These are phyloP conservation scores for Pristionchus arcanus DNA, from an alignment of 2,888 invertebrate genomes.

Conservation along the genomic window DNA sequence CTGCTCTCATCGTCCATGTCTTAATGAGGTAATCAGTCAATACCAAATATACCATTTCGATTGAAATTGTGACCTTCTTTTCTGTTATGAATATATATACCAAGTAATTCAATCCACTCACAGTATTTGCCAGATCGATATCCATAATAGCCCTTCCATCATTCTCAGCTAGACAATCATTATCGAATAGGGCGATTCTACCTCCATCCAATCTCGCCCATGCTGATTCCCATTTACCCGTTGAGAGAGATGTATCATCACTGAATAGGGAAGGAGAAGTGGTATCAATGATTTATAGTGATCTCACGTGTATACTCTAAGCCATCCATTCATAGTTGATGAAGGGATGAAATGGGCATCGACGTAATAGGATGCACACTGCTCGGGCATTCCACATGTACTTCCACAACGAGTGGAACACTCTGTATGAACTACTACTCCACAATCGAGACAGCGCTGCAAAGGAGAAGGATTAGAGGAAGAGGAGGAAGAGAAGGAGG, in stretches of 20 bases:
- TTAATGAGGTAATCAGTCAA: neutral
- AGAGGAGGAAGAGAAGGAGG: neutral
- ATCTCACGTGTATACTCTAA: slow-evolving; percentile 48
- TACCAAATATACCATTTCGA: neutral
- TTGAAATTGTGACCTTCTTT: too few species aligned
- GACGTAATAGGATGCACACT: slow-evolving; percentile 54
- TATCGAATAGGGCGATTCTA: slow-evolving; percentile 44
- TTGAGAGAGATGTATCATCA: slow-evolving; percentile 10
- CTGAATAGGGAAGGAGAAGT: neutral
- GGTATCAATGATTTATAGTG: neutral
- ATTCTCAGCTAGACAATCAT: slow-evolving; percentile 55
- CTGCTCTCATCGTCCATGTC: slow-evolving; percentile 44
- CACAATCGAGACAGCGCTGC: slow-evolving; percentile 55
- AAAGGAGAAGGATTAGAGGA: neutral
- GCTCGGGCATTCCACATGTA: slow-evolving; percentile 53
- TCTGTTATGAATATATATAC: neutral
- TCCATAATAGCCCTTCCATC: slow-evolving; percentile 26
- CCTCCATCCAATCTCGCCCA: slow-evolving; percentile 52
- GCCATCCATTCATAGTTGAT: slow-evolving; percentile 54
- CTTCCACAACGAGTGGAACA: slow-evolving; percentile 21
- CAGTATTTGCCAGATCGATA: slow-evolving; percentile 40
- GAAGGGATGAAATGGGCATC: slow-evolving; percentile 33
- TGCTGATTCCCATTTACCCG: slow-evolving; percentile 48
- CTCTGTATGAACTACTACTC: slow-evolving; percentile 40
- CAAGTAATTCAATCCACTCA: neutral